These are phyloP conservation scores for Carlito syrichta DNA, from an alignment of 2,113 vertebrate genomes.

Conservation along the genomic window DNA sequence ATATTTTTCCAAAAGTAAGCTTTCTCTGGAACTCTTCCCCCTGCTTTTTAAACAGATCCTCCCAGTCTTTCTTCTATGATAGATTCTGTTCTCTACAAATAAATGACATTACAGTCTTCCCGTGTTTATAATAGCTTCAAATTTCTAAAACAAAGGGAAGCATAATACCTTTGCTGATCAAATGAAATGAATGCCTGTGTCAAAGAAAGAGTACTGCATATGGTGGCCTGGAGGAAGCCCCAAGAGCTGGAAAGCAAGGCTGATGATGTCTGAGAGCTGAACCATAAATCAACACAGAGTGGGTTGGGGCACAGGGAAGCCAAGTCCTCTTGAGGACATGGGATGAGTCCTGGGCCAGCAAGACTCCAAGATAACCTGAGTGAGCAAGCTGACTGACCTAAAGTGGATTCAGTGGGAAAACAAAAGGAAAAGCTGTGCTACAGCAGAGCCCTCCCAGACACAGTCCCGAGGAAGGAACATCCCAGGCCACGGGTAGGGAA, in stretches of 20 bases:
- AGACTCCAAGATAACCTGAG: background rate
- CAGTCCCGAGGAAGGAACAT: accelerated
- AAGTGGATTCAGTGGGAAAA: too few relatives aligned
- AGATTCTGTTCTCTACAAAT: background rate
- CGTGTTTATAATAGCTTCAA: background rate
- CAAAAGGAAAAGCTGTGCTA: background rate
- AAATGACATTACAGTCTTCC: background rate
- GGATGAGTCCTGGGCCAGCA: background rate
- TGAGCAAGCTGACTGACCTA: accelerated
- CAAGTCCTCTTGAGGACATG: background rate
- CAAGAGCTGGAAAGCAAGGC: background rate
- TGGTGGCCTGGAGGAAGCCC: accelerated
- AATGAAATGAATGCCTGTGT: accelerated
- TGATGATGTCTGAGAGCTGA: background rate
- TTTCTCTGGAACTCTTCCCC: background rate
- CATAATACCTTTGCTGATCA: background rate
- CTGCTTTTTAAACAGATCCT: background rate
- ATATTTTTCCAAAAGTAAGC: background rate
- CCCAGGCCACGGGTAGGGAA: accelerated
- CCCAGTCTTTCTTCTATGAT: background rate
- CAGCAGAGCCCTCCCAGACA: accelerated
- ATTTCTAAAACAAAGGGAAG: background rate
- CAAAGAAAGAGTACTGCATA: background rate
- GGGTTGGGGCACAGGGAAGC: background rate
- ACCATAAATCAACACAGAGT: background rate